These are phyloP conservation scores for Atlantisia rogersi DNA, from an alignment of 2,113 vertebrate genomes.

Conservation along the genomic window DNA sequence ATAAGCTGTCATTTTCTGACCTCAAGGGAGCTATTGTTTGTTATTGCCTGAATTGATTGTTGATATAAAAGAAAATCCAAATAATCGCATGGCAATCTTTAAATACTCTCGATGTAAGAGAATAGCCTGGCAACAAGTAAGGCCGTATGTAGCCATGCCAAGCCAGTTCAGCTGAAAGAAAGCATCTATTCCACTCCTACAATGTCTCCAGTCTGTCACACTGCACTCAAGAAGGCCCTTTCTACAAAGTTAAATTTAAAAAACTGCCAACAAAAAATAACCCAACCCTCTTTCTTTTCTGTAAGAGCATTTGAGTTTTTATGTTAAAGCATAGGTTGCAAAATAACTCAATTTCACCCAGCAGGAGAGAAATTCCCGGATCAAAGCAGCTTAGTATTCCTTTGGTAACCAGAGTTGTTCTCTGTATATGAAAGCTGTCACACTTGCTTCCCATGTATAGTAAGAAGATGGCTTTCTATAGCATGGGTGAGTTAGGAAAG, in stretches of 20 bases:
- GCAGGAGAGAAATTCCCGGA: not conserved
- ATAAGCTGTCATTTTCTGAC: not conserved
- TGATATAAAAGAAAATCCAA: not conserved
- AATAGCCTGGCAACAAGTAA: not conserved
- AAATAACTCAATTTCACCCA: not conserved
- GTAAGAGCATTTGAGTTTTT: not conserved
- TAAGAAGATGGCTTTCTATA: not conserved
- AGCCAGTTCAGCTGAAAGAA: not conserved
- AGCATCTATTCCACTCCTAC: not conserved
- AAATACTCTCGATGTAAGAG: not conserved
- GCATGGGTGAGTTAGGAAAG: not conserved
- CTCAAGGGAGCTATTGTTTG: not conserved
- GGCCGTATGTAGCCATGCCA: not conserved
- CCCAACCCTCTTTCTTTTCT: not conserved
- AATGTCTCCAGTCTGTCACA: not conserved
- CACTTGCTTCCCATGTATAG: not conserved
- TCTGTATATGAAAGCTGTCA: not conserved
- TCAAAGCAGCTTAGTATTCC: not conserved
- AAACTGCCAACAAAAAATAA: too few species aligned
- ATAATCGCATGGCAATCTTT: not conserved
- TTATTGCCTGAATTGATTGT: not conserved
- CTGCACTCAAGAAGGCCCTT: not conserved
- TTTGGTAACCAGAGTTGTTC: not conserved
- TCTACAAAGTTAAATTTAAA: not conserved
- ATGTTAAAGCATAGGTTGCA: not conserved